Percentiles rank a stretch among this genome's conserved stretches.
phyloP scores from a whole-genome alignment of 2,888 invertebrate species.

The Metellina segmentata region DNA sequence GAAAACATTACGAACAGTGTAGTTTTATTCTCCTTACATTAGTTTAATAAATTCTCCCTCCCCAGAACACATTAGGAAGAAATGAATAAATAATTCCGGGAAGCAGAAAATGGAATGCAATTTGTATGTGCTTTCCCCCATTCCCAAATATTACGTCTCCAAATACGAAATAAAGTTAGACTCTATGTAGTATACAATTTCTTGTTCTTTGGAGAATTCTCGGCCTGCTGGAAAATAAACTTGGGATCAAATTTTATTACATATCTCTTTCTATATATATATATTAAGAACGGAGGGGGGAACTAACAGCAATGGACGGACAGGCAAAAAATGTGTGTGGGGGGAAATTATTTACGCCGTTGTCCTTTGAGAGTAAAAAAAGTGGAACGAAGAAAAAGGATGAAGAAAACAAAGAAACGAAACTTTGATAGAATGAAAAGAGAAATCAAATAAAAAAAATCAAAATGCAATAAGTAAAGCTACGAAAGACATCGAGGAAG shows the following conservation, averaged over 20 bases:
- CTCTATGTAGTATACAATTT: conserved; percentile 33
- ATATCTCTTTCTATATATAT: conserved; percentile 40
- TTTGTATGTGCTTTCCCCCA: not conserved
- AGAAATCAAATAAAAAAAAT: conserved; percentile 70
- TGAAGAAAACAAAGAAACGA: conserved; percentile 15
- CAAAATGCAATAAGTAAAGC: conserved; percentile 57
- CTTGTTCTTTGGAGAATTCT: conserved; percentile 25
- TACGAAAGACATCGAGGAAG: conserved; percentile 30
- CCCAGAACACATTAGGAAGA: not conserved
- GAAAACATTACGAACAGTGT: not conserved
- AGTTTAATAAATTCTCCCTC: not conserved
- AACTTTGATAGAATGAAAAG: conserved; percentile 69
- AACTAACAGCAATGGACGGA: conserved; percentile 15
- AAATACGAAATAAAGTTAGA: conserved; percentile 34
- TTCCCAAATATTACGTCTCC: conserved; percentile 23
- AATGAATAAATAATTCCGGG: conserved; percentile 30
- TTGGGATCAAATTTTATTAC: conserved; percentile 59
- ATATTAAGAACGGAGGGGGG: conserved; percentile 27
- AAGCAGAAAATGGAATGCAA: not conserved
- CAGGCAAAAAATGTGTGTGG: conserved; percentile 16
- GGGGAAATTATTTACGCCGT: conserved; percentile 53
- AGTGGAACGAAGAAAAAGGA: conserved; percentile 10
- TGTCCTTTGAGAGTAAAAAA: not conserved
- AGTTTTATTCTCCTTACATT: not conserved
- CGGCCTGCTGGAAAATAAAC: conserved; percentile 18